Evolutionary conservation across 2,888 invertebrate genomes (phyloP).

Genomic region (Callyntrura guangdongensis): DNA sequence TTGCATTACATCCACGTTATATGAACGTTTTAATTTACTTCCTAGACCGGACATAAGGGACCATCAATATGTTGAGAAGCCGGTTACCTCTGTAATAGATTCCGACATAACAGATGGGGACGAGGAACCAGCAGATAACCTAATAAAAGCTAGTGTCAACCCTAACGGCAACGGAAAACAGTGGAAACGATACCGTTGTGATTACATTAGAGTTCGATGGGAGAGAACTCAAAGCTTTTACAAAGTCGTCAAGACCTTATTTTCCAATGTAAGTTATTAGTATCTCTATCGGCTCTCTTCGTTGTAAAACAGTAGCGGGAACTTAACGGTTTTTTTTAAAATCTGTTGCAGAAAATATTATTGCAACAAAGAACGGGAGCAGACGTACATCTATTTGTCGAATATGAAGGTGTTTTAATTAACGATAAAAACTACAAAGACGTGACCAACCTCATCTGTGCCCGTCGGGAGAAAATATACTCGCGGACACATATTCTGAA

Average conservation of each 20-base stretch:
- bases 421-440: slow-evolving; percentile 67
- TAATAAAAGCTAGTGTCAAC: too few species aligned
- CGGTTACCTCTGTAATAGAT: neutral
- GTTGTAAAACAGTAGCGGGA: too few species aligned
- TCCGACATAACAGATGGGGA: neutral
- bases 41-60: slow-evolving; percentile 76
- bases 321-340: slow-evolving; percentile 21
- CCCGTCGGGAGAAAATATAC: slow-evolving; percentile 27
- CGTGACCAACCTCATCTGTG: slow-evolving; percentile 11
- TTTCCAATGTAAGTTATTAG: slow-evolving; percentile 70
- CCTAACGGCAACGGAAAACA: neutral
- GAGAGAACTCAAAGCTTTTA: slow-evolving; percentile 72
- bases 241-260: slow-evolving; percentile 70
- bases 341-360: slow-evolving; percentile 69
- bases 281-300: too few species aligned
- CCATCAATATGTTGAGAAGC: slow-evolving; percentile 81
- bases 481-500: neutral
- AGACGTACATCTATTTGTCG: slow-evolving; percentile 52
- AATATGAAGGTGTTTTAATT: slow-evolving; percentile 71
- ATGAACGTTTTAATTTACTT: neutral
- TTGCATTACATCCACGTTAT: neutral
- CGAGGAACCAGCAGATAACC: neutral
- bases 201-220: slow-evolving; percentile 71
- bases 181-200: slow-evolving; percentile 1
- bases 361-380: slow-evolving; percentile 77